Evolutionary conservation across 2,888 invertebrate species (phyloP), one percentile per base, ranked within the genome.

Genomic region (Empis livida): DNA sequence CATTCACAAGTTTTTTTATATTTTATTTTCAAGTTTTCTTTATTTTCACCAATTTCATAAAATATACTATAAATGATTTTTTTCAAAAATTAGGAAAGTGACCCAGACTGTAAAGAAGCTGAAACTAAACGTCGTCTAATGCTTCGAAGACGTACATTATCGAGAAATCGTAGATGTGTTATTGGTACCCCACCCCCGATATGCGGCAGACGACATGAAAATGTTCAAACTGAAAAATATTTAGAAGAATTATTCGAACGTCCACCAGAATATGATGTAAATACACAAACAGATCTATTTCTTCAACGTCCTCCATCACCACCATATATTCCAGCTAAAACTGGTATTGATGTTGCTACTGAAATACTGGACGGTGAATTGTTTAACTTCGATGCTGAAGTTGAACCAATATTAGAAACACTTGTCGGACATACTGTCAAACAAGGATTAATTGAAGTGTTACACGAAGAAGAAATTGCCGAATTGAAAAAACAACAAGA

Each of bases 321-420:
- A 2, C 70, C 77, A 37, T 88, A 83, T 68, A 76, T 83, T 54
- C 84, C 89, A 9, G 81, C 80, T 49, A 88, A 85, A 70, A 79
- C 79, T 52, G 93, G 92, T 23, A 73, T 81, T 45, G 90, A 92
- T 68, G 81, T 74, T 8, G 73, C 71, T 59, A 95, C 95, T 40
- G 92, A 95, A 73, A 91, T 95, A 54, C 79, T 80, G 58, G 87
- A 90, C 2, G 92, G 90, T 47, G 94, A 95, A 65, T 87, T 95
- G 48, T 93, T 91, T 71, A 87, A 94, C 72, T 95, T 91, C 71
- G 92, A 94, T 68, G 71, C 80, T 61, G 93, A 94, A 70, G 91
- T 93, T 46, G 82, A 85, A 65, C 91, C 93, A 2, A 82, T 94
- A 53, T 74, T 94, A 52, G 92, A 94, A 68, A 83, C 85, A 44